These are phyloP conservation scores for Seriola quinqueradiata DNA, from an alignment of 2,113 vertebrate genomes.

Conservation along the genomic window DNA sequence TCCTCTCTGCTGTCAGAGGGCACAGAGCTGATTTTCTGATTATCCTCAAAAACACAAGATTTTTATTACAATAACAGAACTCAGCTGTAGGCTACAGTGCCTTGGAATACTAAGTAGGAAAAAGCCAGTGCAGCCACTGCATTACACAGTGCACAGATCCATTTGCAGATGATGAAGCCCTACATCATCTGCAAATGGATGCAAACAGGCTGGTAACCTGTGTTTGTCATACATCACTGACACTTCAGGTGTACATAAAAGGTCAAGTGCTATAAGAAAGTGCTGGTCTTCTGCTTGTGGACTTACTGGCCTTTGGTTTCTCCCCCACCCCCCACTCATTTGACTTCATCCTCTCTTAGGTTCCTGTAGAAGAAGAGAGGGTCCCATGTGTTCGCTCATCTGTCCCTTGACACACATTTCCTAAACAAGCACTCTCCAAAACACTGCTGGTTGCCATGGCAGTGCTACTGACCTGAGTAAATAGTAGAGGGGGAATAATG, in stretches of 20 bases:
- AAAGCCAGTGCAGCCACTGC: background rate
- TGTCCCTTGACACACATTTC: conserved; percentile 72
- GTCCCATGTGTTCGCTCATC: conserved; percentile 63
- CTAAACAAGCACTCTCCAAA: conserved; percentile 77
- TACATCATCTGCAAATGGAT: too few relatives aligned
- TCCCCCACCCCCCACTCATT: background rate
- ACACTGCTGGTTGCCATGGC: conserved; percentile 76
- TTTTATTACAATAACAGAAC: conserved; percentile 9
- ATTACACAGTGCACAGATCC: background rate
- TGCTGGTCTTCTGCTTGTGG: conserved; percentile 1
- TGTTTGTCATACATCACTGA: background rate
- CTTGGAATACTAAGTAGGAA: background rate
- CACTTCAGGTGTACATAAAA: conserved; percentile 31
- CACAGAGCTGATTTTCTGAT: conserved; percentile 18
- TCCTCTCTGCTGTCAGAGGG: conserved; percentile 19
- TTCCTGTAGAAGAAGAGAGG: conserved; percentile 49
- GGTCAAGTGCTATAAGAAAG: background rate
- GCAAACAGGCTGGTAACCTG: background rate
- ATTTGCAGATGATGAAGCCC: background rate
- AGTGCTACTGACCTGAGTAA: conserved; percentile 64
- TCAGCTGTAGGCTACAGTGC: background rate
- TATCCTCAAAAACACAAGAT: background rate
- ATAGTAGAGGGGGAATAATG: conserved; percentile 64
- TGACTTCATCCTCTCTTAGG: conserved; percentile 40
- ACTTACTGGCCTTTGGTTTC: conserved; percentile 24